Evolutionary conservation across 2,888 invertebrate genomes (phyloP).

Genomic region (Silvanus unidentatus): DNA sequence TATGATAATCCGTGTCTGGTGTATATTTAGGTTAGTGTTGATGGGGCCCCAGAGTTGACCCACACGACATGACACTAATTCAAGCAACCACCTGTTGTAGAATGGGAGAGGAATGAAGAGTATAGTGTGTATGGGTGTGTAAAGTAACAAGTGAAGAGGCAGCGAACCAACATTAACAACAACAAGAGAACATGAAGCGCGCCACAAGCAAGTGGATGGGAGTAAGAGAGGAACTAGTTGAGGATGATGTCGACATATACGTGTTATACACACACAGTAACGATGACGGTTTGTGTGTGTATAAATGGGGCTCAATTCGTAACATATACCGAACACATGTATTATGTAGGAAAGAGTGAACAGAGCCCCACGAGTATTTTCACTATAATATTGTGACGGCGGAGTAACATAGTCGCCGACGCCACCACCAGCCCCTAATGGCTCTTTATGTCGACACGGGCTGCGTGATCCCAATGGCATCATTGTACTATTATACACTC

Average conservation of each 20-base stretch:
- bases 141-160: too few species aligned
- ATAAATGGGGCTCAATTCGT: too few species aligned
- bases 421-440: conserved; percentile 3
- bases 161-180: neutral
- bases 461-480: conserved; percentile 4
- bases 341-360: neutral
- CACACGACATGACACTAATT: conserved; percentile 7
- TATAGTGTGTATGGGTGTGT: too few species aligned
- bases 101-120: too few species aligned
- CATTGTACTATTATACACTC: neutral
- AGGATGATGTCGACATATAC: too few species aligned
- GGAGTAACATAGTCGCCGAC: neutral
- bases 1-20: neutral
- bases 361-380: conserved; percentile 1
- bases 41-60: conserved; percentile 2
- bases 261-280: too few species aligned
- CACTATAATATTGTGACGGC: conserved; percentile 3
- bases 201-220: too few species aligned
- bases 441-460: conserved; percentile 3
- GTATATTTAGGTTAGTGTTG: too few species aligned
- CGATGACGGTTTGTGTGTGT: too few species aligned
- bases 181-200: too few species aligned
- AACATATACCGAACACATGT: too few species aligned
- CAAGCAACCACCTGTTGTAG: conserved; percentile 6
- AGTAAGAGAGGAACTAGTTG: too few species aligned